A percentile compares a stretch with the other conserved stretches of the same genome.
phyloP scores from a whole-genome alignment of 1,140 invertebrate genomes.

The Hypothenemus hampei region DNA sequence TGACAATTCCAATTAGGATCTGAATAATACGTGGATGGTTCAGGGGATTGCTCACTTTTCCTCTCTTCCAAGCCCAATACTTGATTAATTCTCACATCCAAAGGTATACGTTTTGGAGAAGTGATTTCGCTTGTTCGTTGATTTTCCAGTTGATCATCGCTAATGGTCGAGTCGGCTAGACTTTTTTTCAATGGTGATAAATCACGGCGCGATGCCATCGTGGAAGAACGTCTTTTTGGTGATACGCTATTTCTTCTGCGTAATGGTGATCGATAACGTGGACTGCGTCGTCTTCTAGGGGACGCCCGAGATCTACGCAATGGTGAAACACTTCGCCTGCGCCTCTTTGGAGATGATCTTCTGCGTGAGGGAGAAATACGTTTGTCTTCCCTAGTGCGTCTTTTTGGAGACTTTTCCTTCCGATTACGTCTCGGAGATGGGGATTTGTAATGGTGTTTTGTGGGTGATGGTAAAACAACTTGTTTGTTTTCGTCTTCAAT shows the following conservation, averaged over 20 bases:
- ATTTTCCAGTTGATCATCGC: constrained; percentile 45
- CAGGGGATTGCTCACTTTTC: constrained; percentile 1
- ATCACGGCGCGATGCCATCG: background rate
- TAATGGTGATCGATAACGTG: too few relatives aligned
- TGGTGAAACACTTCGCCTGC: constrained; percentile 7
- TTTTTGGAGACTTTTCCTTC: constrained; percentile 16
- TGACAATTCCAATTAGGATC: too few relatives aligned
- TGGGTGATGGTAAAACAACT: background rate
- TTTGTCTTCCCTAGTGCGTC: constrained; percentile 21
- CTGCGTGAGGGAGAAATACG: constrained; percentile 6
- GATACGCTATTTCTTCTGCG: constrained; percentile 7
- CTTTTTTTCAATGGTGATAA: constrained; percentile 43
- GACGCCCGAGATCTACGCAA: constrained; percentile 1
- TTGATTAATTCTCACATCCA: constrained; percentile 42
- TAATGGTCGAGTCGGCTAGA: constrained; percentile 50
- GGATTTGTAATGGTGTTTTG: background rate
- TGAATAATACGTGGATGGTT: too few relatives aligned
- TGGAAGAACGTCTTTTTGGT: background rate
- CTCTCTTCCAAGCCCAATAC: constrained; percentile 29
- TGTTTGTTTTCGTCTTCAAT: background rate
- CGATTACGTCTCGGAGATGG: constrained; percentile 4
- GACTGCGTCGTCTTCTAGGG: constrained; percentile 12
- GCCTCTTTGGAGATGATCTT: constrained; percentile 18
- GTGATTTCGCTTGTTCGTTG: constrained; percentile 4
- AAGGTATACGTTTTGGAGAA: constrained; percentile 37